Conservation (phyloP, 2,888 invertebrate species). For the Eutolmus rufibarbis region DNA sequence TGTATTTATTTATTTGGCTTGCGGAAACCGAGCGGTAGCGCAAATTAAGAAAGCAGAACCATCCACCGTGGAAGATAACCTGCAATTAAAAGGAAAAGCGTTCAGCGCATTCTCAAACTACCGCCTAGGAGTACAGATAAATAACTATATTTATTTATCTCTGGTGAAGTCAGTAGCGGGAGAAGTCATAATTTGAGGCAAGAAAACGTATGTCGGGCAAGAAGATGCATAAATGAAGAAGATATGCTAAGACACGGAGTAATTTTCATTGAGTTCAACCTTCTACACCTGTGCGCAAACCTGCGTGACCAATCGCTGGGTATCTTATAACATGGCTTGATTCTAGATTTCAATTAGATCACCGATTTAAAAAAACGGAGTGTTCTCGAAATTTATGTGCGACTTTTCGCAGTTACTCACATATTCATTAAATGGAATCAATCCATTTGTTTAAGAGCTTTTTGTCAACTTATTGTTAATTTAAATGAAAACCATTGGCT, state of each 20-base stretch:
- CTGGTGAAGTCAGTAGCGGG: neutral
- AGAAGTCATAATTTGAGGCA: neutral
- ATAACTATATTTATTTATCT: too few species aligned
- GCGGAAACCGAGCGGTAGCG: neutral
- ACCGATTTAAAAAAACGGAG: neutral
- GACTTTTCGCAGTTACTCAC: neutral
- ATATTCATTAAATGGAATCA: neutral
- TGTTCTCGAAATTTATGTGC: neutral
- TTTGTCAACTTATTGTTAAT: neutral
- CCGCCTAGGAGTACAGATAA: too few species aligned
- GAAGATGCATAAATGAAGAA: slow-evolving; percentile 14
- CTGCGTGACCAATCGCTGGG: neutral
- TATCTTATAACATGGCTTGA: neutral
- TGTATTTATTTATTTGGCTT: slow-evolving; percentile 14
- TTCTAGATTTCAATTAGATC: neutral
- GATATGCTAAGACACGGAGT: neutral
- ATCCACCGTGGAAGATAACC: slow-evolving; percentile 10
- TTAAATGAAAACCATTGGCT: neutral
- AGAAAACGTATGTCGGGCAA: neutral
- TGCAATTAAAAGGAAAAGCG: slow-evolving; percentile 40
- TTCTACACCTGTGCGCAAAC: neutral
- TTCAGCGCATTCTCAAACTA: neutral
- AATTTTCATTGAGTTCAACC: neutral
- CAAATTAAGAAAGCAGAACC: slow-evolving; percentile 36
- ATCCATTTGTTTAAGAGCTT: neutral